Conservation (phyloP, 2,797 vertebrate genomes). For the Megaceryle alcyon region DNA sequence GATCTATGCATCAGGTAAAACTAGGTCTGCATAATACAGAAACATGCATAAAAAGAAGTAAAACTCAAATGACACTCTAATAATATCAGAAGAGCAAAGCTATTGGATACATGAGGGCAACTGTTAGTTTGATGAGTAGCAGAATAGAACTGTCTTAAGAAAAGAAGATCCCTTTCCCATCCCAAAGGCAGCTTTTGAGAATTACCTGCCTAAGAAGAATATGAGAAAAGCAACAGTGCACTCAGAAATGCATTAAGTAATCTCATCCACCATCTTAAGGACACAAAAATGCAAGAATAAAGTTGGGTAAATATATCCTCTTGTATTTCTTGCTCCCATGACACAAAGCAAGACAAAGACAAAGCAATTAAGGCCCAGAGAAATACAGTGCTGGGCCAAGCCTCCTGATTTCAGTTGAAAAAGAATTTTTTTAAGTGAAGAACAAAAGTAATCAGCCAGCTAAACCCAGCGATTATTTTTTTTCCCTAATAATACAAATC, state of each 20-base stretch:
- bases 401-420: neutral
- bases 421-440: neutral
- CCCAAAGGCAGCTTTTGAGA: neutral
- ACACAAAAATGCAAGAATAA: neutral
- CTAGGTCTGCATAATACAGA: neutral
- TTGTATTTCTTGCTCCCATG: neutral
- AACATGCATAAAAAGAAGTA: neutral
- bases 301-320: neutral
- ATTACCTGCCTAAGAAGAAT: neutral
- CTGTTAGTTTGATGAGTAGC: neutral
- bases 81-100: neutral
- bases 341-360: neutral
- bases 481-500: neutral
- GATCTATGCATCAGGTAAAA: neutral
- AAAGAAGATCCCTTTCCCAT: neutral
- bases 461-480: neutral
- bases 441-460: neutral
- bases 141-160: neutral
- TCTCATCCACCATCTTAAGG: neutral
- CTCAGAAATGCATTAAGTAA: neutral
- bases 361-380: neutral
- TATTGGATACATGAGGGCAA: neutral
- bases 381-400: neutral
- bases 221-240: neutral
- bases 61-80: neutral